phyloP scores from a whole-genome alignment of 64 coral and sea anemone species.

The Dendronephthya gigantea region DNA sequence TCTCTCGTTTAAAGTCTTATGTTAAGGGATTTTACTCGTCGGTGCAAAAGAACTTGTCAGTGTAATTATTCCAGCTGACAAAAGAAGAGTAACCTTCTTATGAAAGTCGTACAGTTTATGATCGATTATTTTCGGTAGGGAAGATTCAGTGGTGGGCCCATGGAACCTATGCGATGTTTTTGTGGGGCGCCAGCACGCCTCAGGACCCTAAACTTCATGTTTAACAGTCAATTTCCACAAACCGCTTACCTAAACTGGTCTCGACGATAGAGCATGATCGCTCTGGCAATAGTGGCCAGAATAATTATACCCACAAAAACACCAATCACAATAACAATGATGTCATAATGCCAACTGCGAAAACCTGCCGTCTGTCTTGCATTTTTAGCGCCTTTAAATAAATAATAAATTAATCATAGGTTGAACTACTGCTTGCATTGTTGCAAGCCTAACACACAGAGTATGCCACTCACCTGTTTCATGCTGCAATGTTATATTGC shows the following conservation, averaged over 20 bases:
- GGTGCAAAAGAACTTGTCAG: too few relatives aligned
- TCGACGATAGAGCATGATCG: background rate
- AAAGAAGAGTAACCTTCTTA: too few relatives aligned
- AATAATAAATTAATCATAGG: too few relatives aligned
- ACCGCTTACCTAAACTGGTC: background rate
- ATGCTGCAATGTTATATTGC: background rate
- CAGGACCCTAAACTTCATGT: too few relatives aligned
- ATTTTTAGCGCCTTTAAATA: background rate
- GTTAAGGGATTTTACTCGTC: too few relatives aligned
- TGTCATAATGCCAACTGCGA: conserved; percentile 10
- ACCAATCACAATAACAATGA: background rate
- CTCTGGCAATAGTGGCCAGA: background rate
- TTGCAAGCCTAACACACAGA: background rate
- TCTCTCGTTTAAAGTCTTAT: too few relatives aligned
- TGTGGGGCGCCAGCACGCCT: too few relatives aligned
- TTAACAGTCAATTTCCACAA: background rate
- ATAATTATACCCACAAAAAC: background rate
- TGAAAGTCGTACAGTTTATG: too few relatives aligned
- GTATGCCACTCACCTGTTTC: background rate
- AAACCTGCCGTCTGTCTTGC: background rate
- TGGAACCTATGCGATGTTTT: too few relatives aligned
- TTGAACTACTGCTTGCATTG: background rate
- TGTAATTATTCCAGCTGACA: too few relatives aligned
- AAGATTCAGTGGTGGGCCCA: too few relatives aligned
- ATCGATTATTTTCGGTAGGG: too few relatives aligned